Evolutionary conservation across 2,888 invertebrate species (phyloP).

Genomic region (Bedellia somnulentella): DNA sequence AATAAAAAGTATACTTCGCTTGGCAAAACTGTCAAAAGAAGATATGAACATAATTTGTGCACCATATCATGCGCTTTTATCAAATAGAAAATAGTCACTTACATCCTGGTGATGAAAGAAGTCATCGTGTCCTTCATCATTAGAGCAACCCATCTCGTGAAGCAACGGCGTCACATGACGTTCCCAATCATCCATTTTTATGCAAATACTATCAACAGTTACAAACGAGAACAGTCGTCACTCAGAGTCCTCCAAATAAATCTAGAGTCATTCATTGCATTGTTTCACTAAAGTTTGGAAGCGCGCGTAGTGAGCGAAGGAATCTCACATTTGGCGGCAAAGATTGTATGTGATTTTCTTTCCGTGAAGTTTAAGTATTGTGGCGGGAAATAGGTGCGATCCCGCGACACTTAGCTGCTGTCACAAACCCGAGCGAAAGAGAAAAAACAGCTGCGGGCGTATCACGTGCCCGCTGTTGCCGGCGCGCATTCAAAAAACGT

Average conservation of each 20-base stretch:
- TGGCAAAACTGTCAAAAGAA: too few relatives aligned
- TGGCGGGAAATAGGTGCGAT: constrained; percentile 46
- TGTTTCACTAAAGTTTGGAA: constrained; percentile 16
- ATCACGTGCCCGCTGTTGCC: constrained; percentile 51
- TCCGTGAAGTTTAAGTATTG: constrained; percentile 26
- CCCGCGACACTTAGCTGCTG: constrained; percentile 46
- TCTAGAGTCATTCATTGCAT: constrained; percentile 10
- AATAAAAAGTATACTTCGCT: too few relatives aligned
- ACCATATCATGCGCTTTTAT: constrained; percentile 8
- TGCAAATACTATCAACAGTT: constrained; percentile 20
- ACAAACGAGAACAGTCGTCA: constrained; percentile 26
- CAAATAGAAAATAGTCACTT: too few relatives aligned
- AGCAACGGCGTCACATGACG: constrained; percentile 61
- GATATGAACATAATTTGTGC: too few relatives aligned
- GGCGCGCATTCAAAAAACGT: constrained; percentile 50
- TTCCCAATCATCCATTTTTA: constrained; percentile 62
- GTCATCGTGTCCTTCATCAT: constrained; percentile 58
- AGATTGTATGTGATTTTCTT: constrained; percentile 32
- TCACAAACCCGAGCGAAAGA: constrained; percentile 45
- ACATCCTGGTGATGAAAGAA: constrained; percentile 64
- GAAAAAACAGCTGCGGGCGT: constrained; percentile 49
- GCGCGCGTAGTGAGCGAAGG: too few relatives aligned
- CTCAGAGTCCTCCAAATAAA: too few relatives aligned
- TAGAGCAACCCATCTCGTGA: constrained; percentile 60
- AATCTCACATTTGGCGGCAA: constrained; percentile 49